Base-by-base conservation (phyloP, 1,140 invertebrate species). In the Apolygus lucorum region DNA sequence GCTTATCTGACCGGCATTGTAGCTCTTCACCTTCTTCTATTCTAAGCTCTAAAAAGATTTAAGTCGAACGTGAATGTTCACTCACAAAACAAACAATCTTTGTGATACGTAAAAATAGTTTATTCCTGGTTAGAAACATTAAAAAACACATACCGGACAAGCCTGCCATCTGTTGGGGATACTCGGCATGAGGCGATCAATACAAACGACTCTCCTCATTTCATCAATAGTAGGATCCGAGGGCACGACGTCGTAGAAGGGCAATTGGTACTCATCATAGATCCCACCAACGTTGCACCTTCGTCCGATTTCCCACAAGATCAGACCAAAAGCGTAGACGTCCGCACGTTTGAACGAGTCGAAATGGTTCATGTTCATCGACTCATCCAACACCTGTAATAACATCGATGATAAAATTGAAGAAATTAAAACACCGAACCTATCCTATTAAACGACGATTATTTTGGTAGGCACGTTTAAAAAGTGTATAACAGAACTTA, bases 201-300 rank as follows among this genome's bases (percentile, higher is more conserved):
- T 81, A 78, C 90, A 95, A 25, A 98, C 93, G 52, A 98, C 88
- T 83, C 96, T 93, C 62, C 87, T 81, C 93, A 98, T 96, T 76
- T 97, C 93, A 74, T 98, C 95, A 77, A 95, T 90, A 74, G 88
- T 90, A 24, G 96, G 95, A 82, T 98, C 95, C 52, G 84, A 84
- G 14, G 91, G 87, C 17, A 95, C 90, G 69, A 89, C 85, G 78
- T 96, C 93, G 76, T 87, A 88, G 81, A 88, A 98, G 8, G 95
- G 95, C 21, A 92, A 85, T 73, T 91, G 87, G 76, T 95, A 94
- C 64, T 95, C 93, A 74, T 92, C 88, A 26, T 86, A 86, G 66
- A 90, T 87, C 8, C 90, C 90, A 73, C 87, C 86, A 62, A 86
- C 85, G 62, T 88, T 79, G 21, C 88, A 91, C 71, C 90, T 83